phyloP scores from a whole-genome alignment of 92 coral and sea anemone species.

The Phymanthus crucifer region DNA sequence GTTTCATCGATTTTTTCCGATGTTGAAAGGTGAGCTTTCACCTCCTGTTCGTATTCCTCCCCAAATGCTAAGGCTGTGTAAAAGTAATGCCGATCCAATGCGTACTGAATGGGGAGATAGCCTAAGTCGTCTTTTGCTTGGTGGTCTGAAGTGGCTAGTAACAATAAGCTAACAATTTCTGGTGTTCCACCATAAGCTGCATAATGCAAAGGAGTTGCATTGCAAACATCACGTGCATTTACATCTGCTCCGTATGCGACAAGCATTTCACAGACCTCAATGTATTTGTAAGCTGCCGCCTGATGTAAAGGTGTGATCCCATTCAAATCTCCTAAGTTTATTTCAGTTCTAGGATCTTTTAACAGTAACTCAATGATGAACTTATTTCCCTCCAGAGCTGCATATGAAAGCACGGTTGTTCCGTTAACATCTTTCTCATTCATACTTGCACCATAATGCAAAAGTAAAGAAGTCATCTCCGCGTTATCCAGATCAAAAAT shows the following conservation, averaged over 20 bases:
- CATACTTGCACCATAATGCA: slow-evolving; percentile 7
- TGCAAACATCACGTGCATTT: slow-evolving; percentile 28
- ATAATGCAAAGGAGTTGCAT: slow-evolving; percentile 44
- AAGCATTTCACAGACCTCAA: slow-evolving; percentile 27
- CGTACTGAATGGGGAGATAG: slow-evolving; percentile 40
- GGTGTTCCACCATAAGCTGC: slow-evolving; percentile 55
- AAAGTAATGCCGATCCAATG: slow-evolving; percentile 40
- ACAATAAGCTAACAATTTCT: slow-evolving; percentile 39
- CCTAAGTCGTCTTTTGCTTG: slow-evolving; percentile 16
- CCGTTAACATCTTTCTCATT: slow-evolving; percentile 42
- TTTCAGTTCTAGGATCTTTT: slow-evolving; percentile 7
- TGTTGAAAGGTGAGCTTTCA: neutral
- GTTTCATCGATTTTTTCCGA: neutral
- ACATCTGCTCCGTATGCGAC: slow-evolving; percentile 34
- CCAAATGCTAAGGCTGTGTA: slow-evolving; percentile 47
- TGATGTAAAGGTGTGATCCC: slow-evolving; percentile 40
- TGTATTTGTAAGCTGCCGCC: slow-evolving; percentile 41
- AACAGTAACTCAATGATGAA: slow-evolving; percentile 27
- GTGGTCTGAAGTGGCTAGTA: slow-evolving; percentile 37
- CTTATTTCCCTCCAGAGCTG: slow-evolving; percentile 40
- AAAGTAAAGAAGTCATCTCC: slow-evolving; percentile 31
- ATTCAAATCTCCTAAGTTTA: slow-evolving; percentile 40
- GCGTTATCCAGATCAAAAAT: slow-evolving; percentile 21
- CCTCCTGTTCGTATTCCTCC: slow-evolving; percentile 21
- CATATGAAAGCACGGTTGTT: slow-evolving; percentile 21